These are phyloP conservation scores for Syritta pipiens DNA, from an alignment of 2,888 invertebrate species.

Conservation along the genomic window DNA sequence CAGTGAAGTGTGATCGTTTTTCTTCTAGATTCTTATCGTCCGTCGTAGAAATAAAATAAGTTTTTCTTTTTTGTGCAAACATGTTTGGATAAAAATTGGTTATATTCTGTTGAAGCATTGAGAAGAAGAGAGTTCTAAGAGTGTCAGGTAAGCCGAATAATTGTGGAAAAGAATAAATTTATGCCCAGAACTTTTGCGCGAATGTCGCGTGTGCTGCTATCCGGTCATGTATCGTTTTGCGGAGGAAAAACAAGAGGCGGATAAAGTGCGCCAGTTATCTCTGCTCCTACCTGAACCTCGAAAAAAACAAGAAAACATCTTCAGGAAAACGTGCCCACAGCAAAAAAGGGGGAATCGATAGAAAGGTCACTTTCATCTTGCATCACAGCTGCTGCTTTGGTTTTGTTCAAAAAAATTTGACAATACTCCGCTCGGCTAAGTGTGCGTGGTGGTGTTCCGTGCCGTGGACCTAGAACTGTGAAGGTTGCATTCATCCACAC, in stretches of 20 bases:
- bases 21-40: constrained; percentile 5
- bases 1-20: constrained; percentile 35
- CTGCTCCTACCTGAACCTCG: background rate
- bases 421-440: constrained; percentile 22
- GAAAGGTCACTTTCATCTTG: background rate
- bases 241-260: too few species aligned
- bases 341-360: background rate
- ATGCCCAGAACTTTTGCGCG: too few species aligned
- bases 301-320: background rate
- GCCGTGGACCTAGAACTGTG: too few species aligned
- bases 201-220: too few species aligned
- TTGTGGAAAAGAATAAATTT: too few species aligned
- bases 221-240: too few species aligned
- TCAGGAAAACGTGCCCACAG: too few species aligned
- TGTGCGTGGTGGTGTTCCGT: too few species aligned
- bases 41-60: too few species aligned
- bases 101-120: constrained; percentile 7
- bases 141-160: too few species aligned
- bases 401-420: constrained; percentile 52
- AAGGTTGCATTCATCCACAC: too few species aligned
- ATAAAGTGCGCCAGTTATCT: background rate
- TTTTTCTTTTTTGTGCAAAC: background rate
- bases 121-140: background rate
- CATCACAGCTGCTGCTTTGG: constrained; percentile 45
- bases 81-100: constrained; percentile 30